Percentiles rank a stretch among this genome's conserved stretches.
These are phyloP conservation scores for Drosophila engyochracea DNA, from an alignment of 2,888 invertebrate species.

Conservation along the genomic window DNA sequence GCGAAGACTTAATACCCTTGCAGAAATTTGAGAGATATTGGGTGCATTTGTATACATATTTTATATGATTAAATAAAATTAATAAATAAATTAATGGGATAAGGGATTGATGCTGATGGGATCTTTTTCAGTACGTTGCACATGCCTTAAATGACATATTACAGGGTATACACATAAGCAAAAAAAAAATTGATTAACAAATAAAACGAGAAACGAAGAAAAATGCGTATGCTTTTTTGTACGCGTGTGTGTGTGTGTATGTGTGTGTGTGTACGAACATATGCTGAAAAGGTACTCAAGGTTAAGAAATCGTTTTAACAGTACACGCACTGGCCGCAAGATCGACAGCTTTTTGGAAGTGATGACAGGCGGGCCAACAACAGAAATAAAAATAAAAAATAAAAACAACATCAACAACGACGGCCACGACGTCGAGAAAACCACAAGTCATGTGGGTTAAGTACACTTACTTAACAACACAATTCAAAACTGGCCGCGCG, in stretches of 20 bases:
- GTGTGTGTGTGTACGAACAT: conserved; percentile 18
- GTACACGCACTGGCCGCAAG: conserved; percentile 60
- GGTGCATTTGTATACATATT: background rate
- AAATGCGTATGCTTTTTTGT: conserved; percentile 18
- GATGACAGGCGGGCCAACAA: conserved; percentile 62
- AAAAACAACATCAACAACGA: conserved; percentile 29
- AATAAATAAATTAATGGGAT: background rate
- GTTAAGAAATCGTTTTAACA: conserved; percentile 77
- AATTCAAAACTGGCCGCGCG: conserved; percentile 77
- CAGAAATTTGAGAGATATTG: background rate
- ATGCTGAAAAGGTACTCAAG: conserved; percentile 77
- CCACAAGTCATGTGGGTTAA: conserved; percentile 81
- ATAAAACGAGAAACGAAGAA: conserved; percentile 49
- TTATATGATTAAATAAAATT: background rate
- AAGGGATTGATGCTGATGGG: background rate
- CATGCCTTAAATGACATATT: background rate
- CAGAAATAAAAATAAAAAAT: conserved; percentile 33
- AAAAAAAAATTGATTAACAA: conserved; percentile 63
- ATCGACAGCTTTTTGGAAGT: conserved; percentile 73
- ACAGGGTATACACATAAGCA: conserved; percentile 24
- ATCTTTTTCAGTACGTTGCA: background rate
- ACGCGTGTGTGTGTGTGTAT: background rate
- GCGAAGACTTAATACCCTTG: conserved; percentile 5
- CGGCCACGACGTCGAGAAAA: conserved; percentile 51
- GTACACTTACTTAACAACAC: conserved; percentile 81